phyloP scores from a whole-genome alignment of 1,140 invertebrate species.

The Oncopeltus fasciatus region DNA sequence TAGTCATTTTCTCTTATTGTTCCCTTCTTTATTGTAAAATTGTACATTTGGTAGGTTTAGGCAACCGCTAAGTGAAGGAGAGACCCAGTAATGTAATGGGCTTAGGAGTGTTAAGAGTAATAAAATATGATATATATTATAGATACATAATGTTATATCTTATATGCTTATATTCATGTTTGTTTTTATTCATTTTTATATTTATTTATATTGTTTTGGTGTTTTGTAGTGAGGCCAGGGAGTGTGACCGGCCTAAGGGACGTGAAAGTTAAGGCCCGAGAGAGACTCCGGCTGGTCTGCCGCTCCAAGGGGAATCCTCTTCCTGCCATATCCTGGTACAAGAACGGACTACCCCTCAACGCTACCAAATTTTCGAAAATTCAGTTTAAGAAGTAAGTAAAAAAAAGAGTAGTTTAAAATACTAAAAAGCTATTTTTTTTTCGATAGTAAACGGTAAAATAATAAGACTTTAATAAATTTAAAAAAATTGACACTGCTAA shows the following conservation, averaged over 20 bases:
- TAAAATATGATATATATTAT: background rate
- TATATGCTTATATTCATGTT: background rate
- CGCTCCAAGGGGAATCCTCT: constrained; percentile 28
- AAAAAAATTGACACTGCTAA: too few relatives aligned
- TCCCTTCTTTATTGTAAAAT: too few relatives aligned
- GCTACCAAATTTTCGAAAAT: constrained; percentile 26
- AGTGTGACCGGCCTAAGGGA: constrained; percentile 27
- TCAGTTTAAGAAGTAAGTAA: constrained; percentile 29
- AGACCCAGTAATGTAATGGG: background rate
- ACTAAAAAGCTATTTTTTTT: too few relatives aligned
- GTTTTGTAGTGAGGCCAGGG: constrained; percentile 26
- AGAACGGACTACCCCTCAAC: constrained; percentile 26
- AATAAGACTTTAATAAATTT: too few relatives aligned
- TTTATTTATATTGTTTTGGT: background rate
- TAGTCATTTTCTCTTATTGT: too few relatives aligned
- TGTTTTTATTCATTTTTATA: background rate
- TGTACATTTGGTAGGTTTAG: too few relatives aligned
- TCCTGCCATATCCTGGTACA: constrained; percentile 28
- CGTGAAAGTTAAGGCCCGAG: constrained; percentile 24
- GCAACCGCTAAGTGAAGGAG: too few relatives aligned
- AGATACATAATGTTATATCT: too few relatives aligned
- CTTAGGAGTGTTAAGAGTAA: background rate
- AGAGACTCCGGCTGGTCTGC: constrained; percentile 26
- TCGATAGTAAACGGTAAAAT: too few relatives aligned
- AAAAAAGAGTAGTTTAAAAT: too few relatives aligned